phyloP scores from a whole-genome alignment of 2,113 vertebrate species.

The Picathartes gymnocephalus region DNA sequence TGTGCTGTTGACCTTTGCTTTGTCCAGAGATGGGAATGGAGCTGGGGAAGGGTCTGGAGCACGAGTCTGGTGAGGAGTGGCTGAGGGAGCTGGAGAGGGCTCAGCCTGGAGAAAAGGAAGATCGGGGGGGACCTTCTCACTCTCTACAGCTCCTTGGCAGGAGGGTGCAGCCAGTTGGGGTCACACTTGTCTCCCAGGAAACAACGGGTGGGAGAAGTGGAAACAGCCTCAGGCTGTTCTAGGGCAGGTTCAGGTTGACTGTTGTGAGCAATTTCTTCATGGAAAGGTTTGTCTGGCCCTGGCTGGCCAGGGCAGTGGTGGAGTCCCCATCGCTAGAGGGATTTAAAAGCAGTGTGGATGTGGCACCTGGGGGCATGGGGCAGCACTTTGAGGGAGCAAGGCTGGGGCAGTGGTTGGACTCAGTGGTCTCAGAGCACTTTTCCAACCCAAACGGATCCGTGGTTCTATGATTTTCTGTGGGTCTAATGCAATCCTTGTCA shows the following conservation, averaged over 20 bases:
- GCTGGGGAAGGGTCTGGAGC: background rate
- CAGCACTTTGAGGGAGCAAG: background rate
- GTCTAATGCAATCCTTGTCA: background rate
- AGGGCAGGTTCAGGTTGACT: background rate
- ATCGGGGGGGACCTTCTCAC: background rate
- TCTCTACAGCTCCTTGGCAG: too few relatives aligned
- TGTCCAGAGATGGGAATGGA: background rate
- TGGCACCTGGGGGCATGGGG: background rate
- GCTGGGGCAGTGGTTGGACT: background rate
- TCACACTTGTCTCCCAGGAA: background rate
- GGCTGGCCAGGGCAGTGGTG: background rate
- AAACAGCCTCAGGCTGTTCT: background rate
- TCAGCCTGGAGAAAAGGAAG: background rate
- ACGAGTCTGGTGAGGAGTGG: background rate
- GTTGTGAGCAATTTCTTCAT: background rate
- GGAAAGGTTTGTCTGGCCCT: background rate
- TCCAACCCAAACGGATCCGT: background rate
- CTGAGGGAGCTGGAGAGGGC: background rate
- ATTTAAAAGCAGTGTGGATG: background rate
- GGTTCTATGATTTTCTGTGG: background rate
- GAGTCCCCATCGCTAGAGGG: background rate
- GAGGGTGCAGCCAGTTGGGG: background rate
- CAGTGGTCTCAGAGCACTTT: background rate
- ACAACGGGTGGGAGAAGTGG: accelerated
- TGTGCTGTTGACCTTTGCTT: background rate